Conservation (phyloP, 2,113 vertebrate species). For the Crotalus tigris region DNA sequence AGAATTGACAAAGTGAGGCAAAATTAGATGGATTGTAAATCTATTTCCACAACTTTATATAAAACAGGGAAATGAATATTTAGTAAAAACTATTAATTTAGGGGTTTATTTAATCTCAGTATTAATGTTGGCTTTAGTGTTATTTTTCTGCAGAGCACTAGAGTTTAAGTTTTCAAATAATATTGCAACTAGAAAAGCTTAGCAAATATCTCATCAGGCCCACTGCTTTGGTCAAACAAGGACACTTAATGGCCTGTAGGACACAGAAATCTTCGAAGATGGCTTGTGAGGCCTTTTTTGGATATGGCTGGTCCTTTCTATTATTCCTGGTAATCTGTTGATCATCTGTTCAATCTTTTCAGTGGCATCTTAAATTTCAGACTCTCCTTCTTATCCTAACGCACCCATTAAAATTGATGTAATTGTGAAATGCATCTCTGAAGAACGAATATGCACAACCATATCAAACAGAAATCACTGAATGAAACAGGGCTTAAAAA, state of each 20-base stretch:
- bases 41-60: not conserved
- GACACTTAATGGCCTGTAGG: not conserved
- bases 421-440: not conserved
- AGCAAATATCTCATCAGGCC: not conserved
- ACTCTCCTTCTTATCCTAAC: not conserved
- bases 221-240: not conserved
- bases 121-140: not conserved
- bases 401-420: not conserved
- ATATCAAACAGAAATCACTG: not conserved
- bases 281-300: not conserved
- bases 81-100: not conserved
- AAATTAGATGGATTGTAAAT: conserved; percentile 39
- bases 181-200: not conserved
- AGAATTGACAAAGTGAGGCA: conserved; percentile 57
- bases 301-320: not conserved
- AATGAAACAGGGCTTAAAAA: not conserved
- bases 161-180: not conserved
- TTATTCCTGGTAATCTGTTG: not conserved
- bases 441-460: not conserved
- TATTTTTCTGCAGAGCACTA: not conserved
- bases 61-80: not conserved
- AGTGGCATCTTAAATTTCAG: not conserved
- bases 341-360: not conserved
- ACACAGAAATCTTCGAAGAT: not conserved
- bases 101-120: not conserved